Conservation (phyloP, 2,888 invertebrate genomes). For the Chalcosyrphus nemorum region DNA sequence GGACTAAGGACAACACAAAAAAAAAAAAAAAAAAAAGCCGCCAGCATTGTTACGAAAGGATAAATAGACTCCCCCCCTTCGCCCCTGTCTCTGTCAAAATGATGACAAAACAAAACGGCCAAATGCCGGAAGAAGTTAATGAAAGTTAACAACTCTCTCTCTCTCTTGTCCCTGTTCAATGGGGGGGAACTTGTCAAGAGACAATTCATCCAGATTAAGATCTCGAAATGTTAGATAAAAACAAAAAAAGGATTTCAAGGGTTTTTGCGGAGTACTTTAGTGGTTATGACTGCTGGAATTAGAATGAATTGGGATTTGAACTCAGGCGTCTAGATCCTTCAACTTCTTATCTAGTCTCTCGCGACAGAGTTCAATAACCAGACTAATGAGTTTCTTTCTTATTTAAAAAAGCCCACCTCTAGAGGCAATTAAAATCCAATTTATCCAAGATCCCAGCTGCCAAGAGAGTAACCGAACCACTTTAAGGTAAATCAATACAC, state of each 20-base stretch:
- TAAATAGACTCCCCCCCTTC: slow-evolving; percentile 21
- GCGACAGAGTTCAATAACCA: too few species aligned
- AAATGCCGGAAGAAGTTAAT: slow-evolving; percentile 61
- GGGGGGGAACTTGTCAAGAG: slow-evolving; percentile 61
- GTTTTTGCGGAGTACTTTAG: slow-evolving; percentile 11
- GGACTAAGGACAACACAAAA: background rate
- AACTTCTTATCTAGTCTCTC: background rate
- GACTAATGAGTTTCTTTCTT: too few species aligned
- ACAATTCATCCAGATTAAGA: slow-evolving; percentile 68
- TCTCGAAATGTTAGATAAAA: slow-evolving; percentile 37
- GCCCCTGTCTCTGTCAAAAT: slow-evolving; percentile 41
- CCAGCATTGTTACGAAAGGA: slow-evolving; percentile 25
- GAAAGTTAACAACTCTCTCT: slow-evolving; percentile 40
- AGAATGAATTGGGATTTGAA: slow-evolving; percentile 1
- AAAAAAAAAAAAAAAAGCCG: too few species aligned
- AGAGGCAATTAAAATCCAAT: background rate
- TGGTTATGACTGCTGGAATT: slow-evolving; percentile 20
- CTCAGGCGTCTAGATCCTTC: background rate
- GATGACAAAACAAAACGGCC: slow-evolving; percentile 50
- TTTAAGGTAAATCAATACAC: slow-evolving; percentile 13
- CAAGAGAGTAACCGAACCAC: background rate
- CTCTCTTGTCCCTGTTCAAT: too few species aligned
- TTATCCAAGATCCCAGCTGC: background rate
- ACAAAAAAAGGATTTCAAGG: slow-evolving; percentile 45
- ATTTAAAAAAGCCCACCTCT: too few species aligned